These are phyloP conservation scores for Botrylloides violaceus DNA, from an alignment of 23 tunicate species.

Conservation along the genomic window DNA sequence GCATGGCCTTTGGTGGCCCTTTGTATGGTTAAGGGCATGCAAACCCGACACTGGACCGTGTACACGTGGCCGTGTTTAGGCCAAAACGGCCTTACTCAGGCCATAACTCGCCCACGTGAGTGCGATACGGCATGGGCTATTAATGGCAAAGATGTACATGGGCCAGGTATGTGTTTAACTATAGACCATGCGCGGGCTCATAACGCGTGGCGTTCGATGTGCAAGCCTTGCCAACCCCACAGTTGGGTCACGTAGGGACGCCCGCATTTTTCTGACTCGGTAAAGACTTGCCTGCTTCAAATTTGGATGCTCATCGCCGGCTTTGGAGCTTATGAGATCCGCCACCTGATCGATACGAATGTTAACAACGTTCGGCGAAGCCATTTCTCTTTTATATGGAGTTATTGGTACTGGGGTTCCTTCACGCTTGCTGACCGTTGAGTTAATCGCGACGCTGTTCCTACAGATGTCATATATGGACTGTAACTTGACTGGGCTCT, in stretches of 20 bases:
- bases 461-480: neutral
- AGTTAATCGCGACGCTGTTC: neutral
- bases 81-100: too few species aligned
- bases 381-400: constrained; percentile 3
- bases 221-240: too few species aligned
- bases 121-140: neutral
- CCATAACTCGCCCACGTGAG: too few species aligned
- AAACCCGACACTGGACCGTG: too few species aligned
- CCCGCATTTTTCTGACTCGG: too few species aligned
- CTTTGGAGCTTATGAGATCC: neutral
- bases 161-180: too few species aligned
- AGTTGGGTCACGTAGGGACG: too few species aligned
- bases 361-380: constrained; percentile 22
- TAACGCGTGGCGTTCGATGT: too few species aligned
- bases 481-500: neutral
- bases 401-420: neutral
- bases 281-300: neutral
- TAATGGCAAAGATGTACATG: neutral
- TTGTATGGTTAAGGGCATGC: too few species aligned
- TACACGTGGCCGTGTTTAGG: too few species aligned
- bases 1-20: too few species aligned
- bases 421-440: neutral
- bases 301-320: neutral
- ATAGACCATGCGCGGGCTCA: too few species aligned
- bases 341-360: constrained; percentile 13